Percentiles rank a stretch among this genome's conserved stretches.
Evolutionary conservation across 2,113 vertebrate species (phyloP).

Genomic region (Cacatua alba): DNA sequence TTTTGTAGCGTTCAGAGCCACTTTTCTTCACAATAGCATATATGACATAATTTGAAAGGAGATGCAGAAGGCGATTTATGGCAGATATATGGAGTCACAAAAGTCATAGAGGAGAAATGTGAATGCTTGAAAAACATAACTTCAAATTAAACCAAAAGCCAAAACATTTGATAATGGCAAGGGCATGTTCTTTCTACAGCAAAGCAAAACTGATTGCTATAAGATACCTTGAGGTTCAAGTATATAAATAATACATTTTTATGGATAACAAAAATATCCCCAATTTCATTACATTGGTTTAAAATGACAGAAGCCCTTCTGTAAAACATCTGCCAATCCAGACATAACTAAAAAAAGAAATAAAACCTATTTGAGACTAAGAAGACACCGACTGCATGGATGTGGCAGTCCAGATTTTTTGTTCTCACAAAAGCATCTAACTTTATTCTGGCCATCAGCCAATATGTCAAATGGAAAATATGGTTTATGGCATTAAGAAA

Average conservation of each 20-base stretch:
- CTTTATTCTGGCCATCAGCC: conserved; percentile 18
- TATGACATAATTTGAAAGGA: neutral
- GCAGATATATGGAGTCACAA: neutral
- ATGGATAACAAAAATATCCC: neutral
- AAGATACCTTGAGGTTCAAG: neutral
- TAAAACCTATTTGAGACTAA: neutral
- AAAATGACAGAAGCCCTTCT: neutral
- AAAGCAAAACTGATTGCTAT: neutral
- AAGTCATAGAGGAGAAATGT: neutral
- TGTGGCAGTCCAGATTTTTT: neutral
- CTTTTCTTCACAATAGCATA: neutral
- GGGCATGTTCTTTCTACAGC: neutral
- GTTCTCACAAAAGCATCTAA: neutral
- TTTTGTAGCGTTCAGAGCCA: neutral
- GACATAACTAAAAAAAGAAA: neutral
- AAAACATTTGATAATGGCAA: neutral
- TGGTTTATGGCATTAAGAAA: neutral
- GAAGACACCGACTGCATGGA: neutral
- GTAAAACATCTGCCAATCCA: neutral
- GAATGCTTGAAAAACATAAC: neutral
- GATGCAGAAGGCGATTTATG: accelerated
- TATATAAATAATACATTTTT: neutral
- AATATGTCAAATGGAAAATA: conserved; percentile 40
- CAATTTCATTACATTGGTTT: neutral
- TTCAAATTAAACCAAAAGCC: neutral